phyloP scores from a whole-genome alignment of 1,140 invertebrate genomes.

The Magallana angulata region DNA sequence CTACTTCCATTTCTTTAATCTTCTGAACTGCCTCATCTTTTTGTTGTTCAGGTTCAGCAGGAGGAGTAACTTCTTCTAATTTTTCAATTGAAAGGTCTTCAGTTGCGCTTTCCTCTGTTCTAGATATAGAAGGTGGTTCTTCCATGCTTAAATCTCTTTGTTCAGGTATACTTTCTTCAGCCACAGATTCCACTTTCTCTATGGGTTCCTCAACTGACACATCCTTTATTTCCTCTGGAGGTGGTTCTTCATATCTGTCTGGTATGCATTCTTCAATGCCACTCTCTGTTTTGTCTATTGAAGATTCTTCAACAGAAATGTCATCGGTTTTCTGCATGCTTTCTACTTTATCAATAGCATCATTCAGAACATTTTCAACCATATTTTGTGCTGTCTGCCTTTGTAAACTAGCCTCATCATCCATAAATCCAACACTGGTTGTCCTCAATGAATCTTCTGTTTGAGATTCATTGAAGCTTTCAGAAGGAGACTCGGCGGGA shows the following conservation, averaged over 20 bases:
- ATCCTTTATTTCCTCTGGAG: not conserved
- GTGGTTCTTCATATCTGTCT: slow-evolving; percentile 28
- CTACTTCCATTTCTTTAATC: not conserved
- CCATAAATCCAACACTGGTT: not conserved
- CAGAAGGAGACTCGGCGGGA: not conserved
- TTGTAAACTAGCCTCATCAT: not conserved
- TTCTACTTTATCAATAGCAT: slow-evolving; percentile 40
- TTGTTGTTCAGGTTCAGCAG: not conserved
- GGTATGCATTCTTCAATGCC: slow-evolving; percentile 31
- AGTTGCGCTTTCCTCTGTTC: slow-evolving; percentile 5
- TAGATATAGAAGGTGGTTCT: not conserved
- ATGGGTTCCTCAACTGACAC: not conserved
- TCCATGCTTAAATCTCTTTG: not conserved
- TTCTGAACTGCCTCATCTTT: slow-evolving; percentile 10
- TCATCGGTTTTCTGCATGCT: slow-evolving; percentile 27
- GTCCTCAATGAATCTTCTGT: slow-evolving; percentile 9
- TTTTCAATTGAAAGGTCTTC: not conserved
- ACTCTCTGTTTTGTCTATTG: slow-evolving; percentile 5
- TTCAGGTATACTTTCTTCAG: slow-evolving; percentile 43
- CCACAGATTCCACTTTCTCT: slow-evolving; percentile 21
- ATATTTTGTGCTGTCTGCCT: slow-evolving; percentile 30
- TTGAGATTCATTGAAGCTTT: slow-evolving; percentile 40
- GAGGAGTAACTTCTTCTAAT: not conserved
- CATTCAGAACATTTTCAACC: slow-evolving; percentile 45
- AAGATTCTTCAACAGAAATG: slow-evolving; percentile 18